Evolutionary conservation across 2,113 vertebrate genomes (phyloP), one percentile per base, ranked within the genome.

Genomic region (Zosterops lateralis): DNA sequence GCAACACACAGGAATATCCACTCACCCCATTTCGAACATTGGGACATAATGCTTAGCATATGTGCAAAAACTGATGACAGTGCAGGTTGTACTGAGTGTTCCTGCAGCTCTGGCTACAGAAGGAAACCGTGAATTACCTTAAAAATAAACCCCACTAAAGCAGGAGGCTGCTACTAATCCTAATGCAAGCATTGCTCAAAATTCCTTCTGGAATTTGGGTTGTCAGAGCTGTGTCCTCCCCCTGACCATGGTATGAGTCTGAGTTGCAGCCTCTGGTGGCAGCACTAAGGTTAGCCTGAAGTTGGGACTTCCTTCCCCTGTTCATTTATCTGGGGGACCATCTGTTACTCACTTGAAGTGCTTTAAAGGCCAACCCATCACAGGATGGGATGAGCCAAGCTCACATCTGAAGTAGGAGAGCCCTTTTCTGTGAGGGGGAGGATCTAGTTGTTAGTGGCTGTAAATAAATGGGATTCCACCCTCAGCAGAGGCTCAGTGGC

Each of bases 221-320:
- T 29, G 25, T 48, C 42, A 14, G 68, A 34, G 29, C 68, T 25
- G 2, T 9, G 0, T 70, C 38, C 70, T 78, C 15, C 24, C 77
- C 38, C 44, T 20, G 26, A 2, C 6, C 4, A 0, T 1, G 14
- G 19, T 0, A 12, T 29, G 44, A 21, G 9, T 15, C n/a, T 25
- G 76, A 50, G 8, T 24, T 48, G 72, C 45, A 68, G 75, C 68
- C 57, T 28, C 67, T 65, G 67, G 13, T 44, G 7, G 66, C 36
- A 75, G 76, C 57, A 10, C 26, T 3, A 7, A 38, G 65, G 13
- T 26, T 74, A 53, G 14, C 36, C 31, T 22, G 36, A 56, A 61
- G 60, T 56, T 86, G 66, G 62, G 42, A 24, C 56, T 47, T 14
- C 7, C 44, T n/a, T 64, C 40, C 54, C 48, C 74, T 40, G 7